A percentile compares a stretch with the other conserved stretches of the same genome.
Conservation (phyloP, 2,888 invertebrate species). For the Trilocha varians region DNA sequence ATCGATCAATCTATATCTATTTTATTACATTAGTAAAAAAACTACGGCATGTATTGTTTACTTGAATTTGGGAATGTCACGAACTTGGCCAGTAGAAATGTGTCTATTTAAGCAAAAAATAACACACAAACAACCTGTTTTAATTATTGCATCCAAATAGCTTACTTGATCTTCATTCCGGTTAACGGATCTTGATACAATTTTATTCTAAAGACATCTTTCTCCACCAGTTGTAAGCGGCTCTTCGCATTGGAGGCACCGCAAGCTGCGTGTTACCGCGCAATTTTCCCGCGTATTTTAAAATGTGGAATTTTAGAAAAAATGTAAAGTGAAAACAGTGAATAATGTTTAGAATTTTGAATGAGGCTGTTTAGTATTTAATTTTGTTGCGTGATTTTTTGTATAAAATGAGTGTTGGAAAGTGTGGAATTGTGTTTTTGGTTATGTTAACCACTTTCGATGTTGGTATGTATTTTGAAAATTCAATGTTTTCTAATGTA, state of each 20-base stretch:
- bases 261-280: neutral
- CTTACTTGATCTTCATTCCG: neutral
- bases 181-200: neutral
- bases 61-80: too few relatives aligned
- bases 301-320: neutral
- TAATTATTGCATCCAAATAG: neutral
- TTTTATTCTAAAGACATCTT: neutral
- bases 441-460: slow-evolving; percentile 24
- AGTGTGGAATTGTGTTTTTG: slow-evolving; percentile 31
- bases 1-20: too few relatives aligned
- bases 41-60: too few relatives aligned
- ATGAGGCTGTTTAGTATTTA: neutral
- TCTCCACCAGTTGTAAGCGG: neutral
- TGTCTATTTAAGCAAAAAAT: neutral
- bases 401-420: slow-evolving; percentile 32
- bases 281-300: neutral
- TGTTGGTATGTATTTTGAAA: slow-evolving; percentile 28
- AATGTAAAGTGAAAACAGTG: neutral
- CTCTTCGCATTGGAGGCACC: too few relatives aligned
- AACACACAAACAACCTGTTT: slow-evolving; percentile 1
- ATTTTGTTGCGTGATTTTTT: neutral
- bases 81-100: too few relatives aligned
- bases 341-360: neutral
- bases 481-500: neutral
- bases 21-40: too few relatives aligned